phyloP scores from a whole-genome alignment of 1,140 invertebrate species.

The Pseudomyrmex pallidus region DNA sequence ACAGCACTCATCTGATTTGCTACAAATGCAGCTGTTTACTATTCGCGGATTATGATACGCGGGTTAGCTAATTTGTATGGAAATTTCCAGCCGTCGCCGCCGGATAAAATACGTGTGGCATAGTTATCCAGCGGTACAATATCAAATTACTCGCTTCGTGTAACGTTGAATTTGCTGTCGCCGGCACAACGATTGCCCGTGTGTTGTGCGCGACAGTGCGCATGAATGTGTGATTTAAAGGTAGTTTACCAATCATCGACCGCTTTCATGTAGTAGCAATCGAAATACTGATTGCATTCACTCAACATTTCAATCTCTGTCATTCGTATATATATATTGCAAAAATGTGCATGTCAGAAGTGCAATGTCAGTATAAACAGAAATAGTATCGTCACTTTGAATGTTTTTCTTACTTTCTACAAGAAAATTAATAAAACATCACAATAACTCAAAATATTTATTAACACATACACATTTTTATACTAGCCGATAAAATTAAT shows the following conservation, averaged over 20 bases:
- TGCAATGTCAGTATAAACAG: not conserved
- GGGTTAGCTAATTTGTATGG: constrained; percentile 48
- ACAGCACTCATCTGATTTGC: constrained; percentile 10
- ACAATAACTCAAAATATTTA: too few species aligned
- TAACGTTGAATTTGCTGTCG: constrained; percentile 56
- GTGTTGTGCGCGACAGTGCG: constrained; percentile 50
- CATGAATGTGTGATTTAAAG: constrained; percentile 50
- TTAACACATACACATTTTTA: too few species aligned
- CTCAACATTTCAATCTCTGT: constrained; percentile 1
- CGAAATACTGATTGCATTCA: constrained; percentile 3
- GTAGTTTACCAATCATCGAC: constrained; percentile 50
- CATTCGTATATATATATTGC: not conserved
- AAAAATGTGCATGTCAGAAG: too few species aligned
- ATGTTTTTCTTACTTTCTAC: not conserved
- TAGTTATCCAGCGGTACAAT: constrained; percentile 55
- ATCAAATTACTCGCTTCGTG: constrained; percentile 55
- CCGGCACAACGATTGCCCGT: constrained; percentile 12
- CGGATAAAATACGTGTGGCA: constrained; percentile 38
- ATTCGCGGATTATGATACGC: constrained; percentile 53
- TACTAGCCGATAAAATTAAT: too few species aligned
- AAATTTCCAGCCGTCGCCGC: constrained; percentile 47
- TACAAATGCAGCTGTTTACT: constrained; percentile 31
- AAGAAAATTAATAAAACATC: too few species aligned
- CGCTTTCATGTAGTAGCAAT: constrained; percentile 9
- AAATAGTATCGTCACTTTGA: not conserved